Conservation (phyloP, 2,797 vertebrate genomes). For the Megalops cyprinoides region DNA sequence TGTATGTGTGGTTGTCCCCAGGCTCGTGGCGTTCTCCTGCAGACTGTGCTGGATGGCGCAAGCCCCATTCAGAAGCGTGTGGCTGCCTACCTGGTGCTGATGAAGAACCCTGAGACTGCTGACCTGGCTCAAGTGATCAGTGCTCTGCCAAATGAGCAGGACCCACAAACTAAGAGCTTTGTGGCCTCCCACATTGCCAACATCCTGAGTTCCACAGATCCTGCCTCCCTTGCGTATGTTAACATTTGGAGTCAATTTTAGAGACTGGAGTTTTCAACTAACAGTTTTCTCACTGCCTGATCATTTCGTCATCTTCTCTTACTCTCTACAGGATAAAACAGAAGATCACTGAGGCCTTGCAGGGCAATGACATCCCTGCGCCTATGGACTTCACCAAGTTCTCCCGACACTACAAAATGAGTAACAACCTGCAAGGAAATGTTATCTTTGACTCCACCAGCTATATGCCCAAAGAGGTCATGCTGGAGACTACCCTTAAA, state of each 20-base stretch:
- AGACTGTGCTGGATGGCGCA: conserved; percentile 72
- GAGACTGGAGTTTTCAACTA: too few species aligned
- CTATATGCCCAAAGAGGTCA: conserved; percentile 83
- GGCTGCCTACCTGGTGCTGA: conserved; percentile 87
- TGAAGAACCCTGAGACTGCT: conserved; percentile 76
- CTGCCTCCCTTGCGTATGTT: too few species aligned
- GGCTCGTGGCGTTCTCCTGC: conserved; percentile 79
- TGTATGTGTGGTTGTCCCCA: conserved; percentile 47
- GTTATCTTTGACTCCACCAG: conserved; percentile 84
- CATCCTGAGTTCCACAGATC: conserved; percentile 81
- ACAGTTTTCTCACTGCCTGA: too few species aligned
- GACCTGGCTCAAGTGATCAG: conserved; percentile 77
- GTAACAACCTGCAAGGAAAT: conserved; percentile 77
- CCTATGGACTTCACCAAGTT: conserved; percentile 76
- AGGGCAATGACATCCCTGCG: conserved; percentile 68
- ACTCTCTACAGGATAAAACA: conserved; percentile 72
- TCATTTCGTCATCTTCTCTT: conserved; percentile 8
- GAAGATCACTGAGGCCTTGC: conserved; percentile 72
- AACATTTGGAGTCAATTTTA: too few species aligned
- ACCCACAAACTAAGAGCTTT: conserved; percentile 84
- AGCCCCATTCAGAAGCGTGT: conserved; percentile 84
- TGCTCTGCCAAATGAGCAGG: conserved; percentile 76
- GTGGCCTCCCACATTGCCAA: conserved; percentile 87
- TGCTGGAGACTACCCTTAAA: conserved; percentile 87
- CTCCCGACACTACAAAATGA: conserved; percentile 84